Evolutionary conservation across 2,113 vertebrate species (phyloP), one percentile per base, ranked within the genome.

Genomic region (Panurus biarmicus): DNA sequence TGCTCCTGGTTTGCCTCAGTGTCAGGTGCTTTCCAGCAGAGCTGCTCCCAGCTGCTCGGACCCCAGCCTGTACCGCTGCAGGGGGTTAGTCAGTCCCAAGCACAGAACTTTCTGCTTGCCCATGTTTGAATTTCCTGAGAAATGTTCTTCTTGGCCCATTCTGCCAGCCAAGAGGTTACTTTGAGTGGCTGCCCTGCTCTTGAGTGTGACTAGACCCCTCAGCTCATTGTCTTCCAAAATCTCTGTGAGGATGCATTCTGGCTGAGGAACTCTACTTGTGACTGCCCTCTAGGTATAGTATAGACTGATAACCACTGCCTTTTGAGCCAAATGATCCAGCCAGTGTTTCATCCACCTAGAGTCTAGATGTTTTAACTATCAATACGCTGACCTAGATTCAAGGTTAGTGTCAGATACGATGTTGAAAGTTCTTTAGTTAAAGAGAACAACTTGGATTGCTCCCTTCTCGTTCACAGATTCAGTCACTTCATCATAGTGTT

Each of bases 81-180:
- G 23, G 8, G 54, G 4, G 2, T 47, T 78, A n/a, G 29, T 35
- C 60, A 47, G 31, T 69, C 50, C 44, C 56, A 42, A 17, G 9
- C 0, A 0, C 66, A 53, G 42, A 83, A 38, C 31, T 78, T 42
- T 17, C 17, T 53, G 17, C 51, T 42, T 44, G 38, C 8, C 5
- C 5, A 5, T 14, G 9, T 67, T 81, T 64, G 6, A 53, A 31
- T 84, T 79, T 74, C 11, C 13, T 3, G 7, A 31, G 14, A n/a
- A 54, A 24, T 20, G 20, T 35, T 64, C 26, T 61, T 48, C 8
- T 26, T 64, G 56, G 31, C 23, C 31, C 1, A 3, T 73, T 78
- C 44, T 69, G 42, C 13, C 66, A 90, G 33, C 33, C 40, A 57
- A 15, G 56, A 57, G 31, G 56, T 67, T 66, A 11, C 26, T 70